These are phyloP conservation scores for Dolichallabes microphthalmus DNA, from an alignment of 2,113 vertebrate genomes.

Conservation along the genomic window DNA sequence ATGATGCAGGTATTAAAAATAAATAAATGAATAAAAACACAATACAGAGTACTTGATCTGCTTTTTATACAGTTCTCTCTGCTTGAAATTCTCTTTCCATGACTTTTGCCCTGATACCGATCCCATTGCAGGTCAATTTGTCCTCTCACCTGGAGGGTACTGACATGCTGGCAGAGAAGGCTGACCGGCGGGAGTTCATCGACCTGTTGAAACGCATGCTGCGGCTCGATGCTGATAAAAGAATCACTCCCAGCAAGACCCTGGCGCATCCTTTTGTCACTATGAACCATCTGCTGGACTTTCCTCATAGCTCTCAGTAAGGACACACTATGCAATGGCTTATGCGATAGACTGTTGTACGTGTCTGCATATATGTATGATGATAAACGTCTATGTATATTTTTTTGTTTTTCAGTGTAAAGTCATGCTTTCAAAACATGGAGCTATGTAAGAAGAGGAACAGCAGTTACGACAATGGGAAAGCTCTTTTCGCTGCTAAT, in stretches of 20 bases:
- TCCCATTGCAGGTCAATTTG: constrained; percentile 85
- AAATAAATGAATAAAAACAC: not conserved
- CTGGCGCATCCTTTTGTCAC: constrained; percentile 94
- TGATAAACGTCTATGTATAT: no score
- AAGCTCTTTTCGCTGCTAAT: constrained; percentile 90
- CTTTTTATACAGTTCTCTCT: not conserved
- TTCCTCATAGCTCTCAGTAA: constrained; percentile 97
- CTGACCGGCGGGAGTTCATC: constrained; percentile 94
- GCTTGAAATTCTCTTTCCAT: not conserved
- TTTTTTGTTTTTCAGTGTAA: constrained; percentile 78
- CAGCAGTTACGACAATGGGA: constrained; percentile 88
- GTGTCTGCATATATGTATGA: not conserved
- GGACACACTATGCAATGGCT: constrained; percentile 49
- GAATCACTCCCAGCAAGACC: constrained; percentile 94
- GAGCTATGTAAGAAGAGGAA: constrained; percentile 94
- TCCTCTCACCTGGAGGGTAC: constrained; percentile 95
- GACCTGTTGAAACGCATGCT: constrained; percentile 98
- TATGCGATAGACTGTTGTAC: not conserved
- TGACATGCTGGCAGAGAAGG: constrained; percentile 97
- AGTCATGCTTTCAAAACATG: constrained; percentile 99
- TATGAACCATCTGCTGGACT: constrained; percentile 95
- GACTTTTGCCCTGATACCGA: not conserved
- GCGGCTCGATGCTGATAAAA: constrained; percentile 98
- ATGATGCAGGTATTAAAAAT: constrained; percentile 88
- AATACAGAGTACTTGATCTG: not conserved